phyloP scores from a whole-genome alignment of 2,797 vertebrate genomes.

The Heterohyrax brucei region DNA sequence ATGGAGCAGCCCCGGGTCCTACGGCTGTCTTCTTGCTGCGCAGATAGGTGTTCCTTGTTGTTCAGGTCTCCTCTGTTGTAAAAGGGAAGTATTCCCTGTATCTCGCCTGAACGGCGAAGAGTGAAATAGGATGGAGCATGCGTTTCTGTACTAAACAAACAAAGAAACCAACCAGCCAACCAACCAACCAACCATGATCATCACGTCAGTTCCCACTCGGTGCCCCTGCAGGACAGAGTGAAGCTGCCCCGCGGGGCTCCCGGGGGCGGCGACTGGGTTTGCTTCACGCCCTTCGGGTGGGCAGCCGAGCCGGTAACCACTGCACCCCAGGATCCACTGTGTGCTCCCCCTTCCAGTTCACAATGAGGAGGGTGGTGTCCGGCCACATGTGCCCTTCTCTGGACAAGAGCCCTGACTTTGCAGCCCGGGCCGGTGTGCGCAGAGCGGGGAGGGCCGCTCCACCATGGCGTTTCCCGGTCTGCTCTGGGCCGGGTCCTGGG shows the following conservation, averaged over 20 bases:
- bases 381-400: neutral
- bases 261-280: too few relatives aligned
- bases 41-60: neutral
- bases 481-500: neutral
- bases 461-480: neutral
- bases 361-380: neutral
- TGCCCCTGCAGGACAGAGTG: too few relatives aligned
- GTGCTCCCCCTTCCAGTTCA: neutral
- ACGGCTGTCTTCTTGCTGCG: neutral
- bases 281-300: too few relatives aligned
- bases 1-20: neutral
- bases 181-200: too few relatives aligned
- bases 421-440: neutral
- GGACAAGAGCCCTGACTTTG: neutral
- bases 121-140: neutral
- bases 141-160: neutral
- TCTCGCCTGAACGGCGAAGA: neutral
- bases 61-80: neutral
- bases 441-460: neutral
- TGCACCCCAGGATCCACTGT: too few relatives aligned
- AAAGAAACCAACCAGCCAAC: too few relatives aligned
- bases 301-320: too few relatives aligned
- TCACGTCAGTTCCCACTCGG: too few relatives aligned
- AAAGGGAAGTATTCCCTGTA: neutral
- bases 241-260: too few relatives aligned